Base-by-base conservation (phyloP, 2,888 invertebrate species). In the Phoenoteleia sp. region DNA sequence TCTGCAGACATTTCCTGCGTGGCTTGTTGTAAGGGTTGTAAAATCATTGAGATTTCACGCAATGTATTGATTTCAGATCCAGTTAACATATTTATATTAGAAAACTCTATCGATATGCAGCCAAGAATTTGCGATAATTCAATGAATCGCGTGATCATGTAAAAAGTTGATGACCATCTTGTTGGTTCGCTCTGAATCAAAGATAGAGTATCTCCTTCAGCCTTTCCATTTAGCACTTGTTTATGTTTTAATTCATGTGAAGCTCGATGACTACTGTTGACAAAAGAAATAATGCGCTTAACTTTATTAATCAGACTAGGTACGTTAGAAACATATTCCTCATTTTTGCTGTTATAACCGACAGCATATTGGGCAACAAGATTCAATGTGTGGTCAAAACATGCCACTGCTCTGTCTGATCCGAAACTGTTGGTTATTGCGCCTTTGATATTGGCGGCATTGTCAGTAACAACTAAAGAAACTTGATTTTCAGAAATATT, bases 81-180 rank as follows among this genome's bases (percentile, higher is more conserved):
- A 86, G 85, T 87, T 45, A 91, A 67, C 90, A 92, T 91, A 86
- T 82, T 66, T 87, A 21, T 92, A 92, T 85, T 86, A 92, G 69
- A 91, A 91, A 36, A 90, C 87, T 3, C 92, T 89, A 11, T 88
- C 90, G 0, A 89, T 91, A 62, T 88, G 91, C 1, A 86, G 92
- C n/a, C 90, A 90, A 71, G 92, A 93, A 87, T 92, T 92, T 76
- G 89, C 91, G 29, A 81, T 80, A 4, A 90, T 92, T 25, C 67
- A 86, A 25, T 89, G 89, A 52, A 88, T 77, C 29, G 93, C 92
- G 9, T 88, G 87, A 66, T 86, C 88, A 67, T 93, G 92, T 64
- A 91, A 88, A 54, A 92, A 91, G 80, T 86, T 13, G 85, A 84
- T 52, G 84, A 85, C 84, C 87, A 88, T 9, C 87, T 64, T 4